phyloP scores from a whole-genome alignment of 1,140 invertebrate genomes.

The Papilio machaon region DNA sequence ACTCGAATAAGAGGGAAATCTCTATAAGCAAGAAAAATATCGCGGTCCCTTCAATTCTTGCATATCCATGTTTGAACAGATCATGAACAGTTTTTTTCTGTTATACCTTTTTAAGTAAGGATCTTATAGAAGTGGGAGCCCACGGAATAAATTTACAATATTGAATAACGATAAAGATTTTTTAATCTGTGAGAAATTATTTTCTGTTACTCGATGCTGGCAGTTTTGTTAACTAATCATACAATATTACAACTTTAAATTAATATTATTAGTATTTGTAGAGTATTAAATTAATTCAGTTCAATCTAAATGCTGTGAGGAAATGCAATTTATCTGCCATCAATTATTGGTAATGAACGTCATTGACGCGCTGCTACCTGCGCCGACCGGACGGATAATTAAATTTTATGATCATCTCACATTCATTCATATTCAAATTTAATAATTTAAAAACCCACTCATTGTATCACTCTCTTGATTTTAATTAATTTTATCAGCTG shows the following conservation, averaged over 20 bases:
- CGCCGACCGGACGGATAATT: constrained; percentile 40
- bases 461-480: constrained; percentile 22
- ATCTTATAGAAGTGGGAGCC: too few species aligned
- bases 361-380: constrained; percentile 38
- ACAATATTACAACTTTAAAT: not conserved
- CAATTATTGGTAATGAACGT: constrained; percentile 50
- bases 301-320: constrained; percentile 28
- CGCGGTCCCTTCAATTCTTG: too few species aligned
- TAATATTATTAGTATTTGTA: constrained; percentile 16
- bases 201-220: too few species aligned
- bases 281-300: constrained; percentile 33
- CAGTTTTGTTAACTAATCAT: too few species aligned
- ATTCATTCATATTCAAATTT: constrained; percentile 44
- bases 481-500: constrained; percentile 26
- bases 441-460: constrained; percentile 29
- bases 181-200: too few species aligned
- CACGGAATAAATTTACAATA: too few species aligned
- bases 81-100: too few species aligned
- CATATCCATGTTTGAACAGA: too few species aligned
- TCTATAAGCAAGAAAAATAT: too few species aligned
- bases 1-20: too few species aligned
- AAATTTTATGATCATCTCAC: constrained; percentile 46
- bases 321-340: constrained; percentile 48
- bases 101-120: too few species aligned
- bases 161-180: too few species aligned